Conservation (phyloP, 2,888 invertebrate species). For the Drosophila histrio region DNA sequence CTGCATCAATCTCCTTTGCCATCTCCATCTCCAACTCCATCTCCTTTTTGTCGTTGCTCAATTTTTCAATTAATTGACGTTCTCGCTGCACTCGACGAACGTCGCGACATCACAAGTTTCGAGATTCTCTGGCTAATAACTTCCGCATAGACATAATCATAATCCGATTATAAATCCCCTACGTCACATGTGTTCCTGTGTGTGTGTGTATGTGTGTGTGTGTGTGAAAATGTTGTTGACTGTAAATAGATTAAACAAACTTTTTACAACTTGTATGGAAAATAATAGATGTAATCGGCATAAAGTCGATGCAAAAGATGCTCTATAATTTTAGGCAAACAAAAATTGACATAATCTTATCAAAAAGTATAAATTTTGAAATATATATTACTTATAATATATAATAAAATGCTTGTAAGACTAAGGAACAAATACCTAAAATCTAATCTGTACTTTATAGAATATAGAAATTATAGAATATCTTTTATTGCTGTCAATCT, state of each 20-base stretch:
- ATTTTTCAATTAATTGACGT: constrained; percentile 65
- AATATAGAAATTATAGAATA: too few relatives aligned
- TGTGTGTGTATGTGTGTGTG: not conserved
- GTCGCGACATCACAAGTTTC: constrained; percentile 1
- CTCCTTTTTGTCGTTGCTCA: constrained; percentile 22
- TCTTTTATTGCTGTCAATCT: too few relatives aligned
- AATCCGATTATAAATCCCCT: constrained; percentile 63
- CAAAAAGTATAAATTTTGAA: too few relatives aligned
- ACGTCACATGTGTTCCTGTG: constrained; percentile 19
- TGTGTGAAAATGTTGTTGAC: constrained; percentile 49
- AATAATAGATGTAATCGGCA: not conserved
- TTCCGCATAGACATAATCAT: constrained; percentile 64
- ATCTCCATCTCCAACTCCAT: not conserved
- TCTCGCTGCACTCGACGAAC: constrained; percentile 34
- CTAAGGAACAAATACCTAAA: too few relatives aligned
- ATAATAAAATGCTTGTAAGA: too few relatives aligned
- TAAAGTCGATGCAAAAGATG: not conserved
- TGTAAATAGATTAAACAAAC: constrained; percentile 57
- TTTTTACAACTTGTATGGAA: constrained; percentile 25
- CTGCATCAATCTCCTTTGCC: constrained; percentile 67
- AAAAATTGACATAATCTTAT: too few relatives aligned
- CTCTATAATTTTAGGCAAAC: not conserved
- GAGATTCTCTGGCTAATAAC: constrained; percentile 40
- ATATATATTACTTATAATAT: too few relatives aligned
- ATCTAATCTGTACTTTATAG: too few relatives aligned